Base-by-base conservation (phyloP, 1,140 invertebrate genomes). In the Drusus annulatus region DNA sequence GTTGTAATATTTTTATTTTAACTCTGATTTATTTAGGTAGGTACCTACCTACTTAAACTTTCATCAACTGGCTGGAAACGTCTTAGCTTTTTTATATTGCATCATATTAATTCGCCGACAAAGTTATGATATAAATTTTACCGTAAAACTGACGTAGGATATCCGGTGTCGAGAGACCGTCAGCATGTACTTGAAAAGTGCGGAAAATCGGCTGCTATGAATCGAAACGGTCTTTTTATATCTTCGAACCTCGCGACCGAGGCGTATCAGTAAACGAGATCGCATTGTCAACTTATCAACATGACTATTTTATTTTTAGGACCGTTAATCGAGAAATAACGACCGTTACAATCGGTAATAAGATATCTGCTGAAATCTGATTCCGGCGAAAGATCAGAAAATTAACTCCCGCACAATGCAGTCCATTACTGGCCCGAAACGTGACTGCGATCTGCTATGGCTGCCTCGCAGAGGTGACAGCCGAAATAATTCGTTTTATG, bases 311-410 rank as follows among this genome's bases (percentile, higher is more conserved):
- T 52, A 52, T 25, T 71, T 54, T 71, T 50, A 31, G 25, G 17
- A 71, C 68, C 68, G 68, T 71, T 71, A 71, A 54, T 71, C 68
- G 45, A 71, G 7, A 71, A 71, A 54, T 65, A 71, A 25, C 17
- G 68, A 54, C 68, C 68, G 62, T 65, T 65, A 65, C 62, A 65
- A 16, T 65, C 2, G 7, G 62, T 65, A 65, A 71, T 71, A 21
- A 71, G 68, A 71, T 71, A 71, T 68, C 63, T 60, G 56, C 56
- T 60, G 15, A n/a, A 16, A 65, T 65, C 62, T 52, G 68, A 16
- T 19, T 71, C 19, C 19, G 45, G 68, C 51, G 19, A 71, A 28
- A 51, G 21, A 31, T 31, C 2, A 31, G 31, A 65, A 10, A 65
- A 25, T 28, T 65, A 28, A 65, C 17, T 52, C 63, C 50, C 68